Evolutionary conservation across 2,888 invertebrate genomes (phyloP), one percentile per base, ranked within the genome.

Genomic region (Drosophila histrio): DNA sequence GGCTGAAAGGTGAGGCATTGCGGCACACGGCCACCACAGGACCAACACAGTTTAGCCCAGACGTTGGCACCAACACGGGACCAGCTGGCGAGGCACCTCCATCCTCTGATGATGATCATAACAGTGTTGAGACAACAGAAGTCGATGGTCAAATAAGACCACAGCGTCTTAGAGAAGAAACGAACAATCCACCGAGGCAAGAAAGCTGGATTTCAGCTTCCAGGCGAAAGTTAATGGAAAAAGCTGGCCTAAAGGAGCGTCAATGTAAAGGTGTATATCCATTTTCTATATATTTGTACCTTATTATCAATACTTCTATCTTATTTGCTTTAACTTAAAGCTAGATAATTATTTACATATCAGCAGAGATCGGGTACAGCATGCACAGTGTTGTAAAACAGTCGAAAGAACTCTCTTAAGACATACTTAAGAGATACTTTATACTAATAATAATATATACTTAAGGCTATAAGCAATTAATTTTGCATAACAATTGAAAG

Each of bases 1-100:
- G 54, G 53, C 2, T 84, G 67, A 69, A 62, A 24, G 62, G 72
- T 0, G 63, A 84, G 46, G 56, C 71, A 2, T n/a, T 80, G 30
- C 61, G 82, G 8, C 76, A 78, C n/a, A 82, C 80, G 17, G 82
- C 87, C n/a, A 59, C 84, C 5, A 84, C 79, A n/a, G 61, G 65
- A 24, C 87, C 84, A 4, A 54, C 47, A 4, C 43, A 22, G 3
- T 59, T 75, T 38, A 6, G 26, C 6, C 47, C 66, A 8, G 61
- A 70, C 8, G 59, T 11, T 11, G 36, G 32, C 36, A 60, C 57
- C 2, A 64, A 41, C 9, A 67, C 66, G 0, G 19, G 50, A 3
- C 46, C 22, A 5, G 19, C 21, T 0, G 50, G 39, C 0, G 39
- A 34, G 6, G 19, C 36, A 1, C 7, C 34, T 3, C 4, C 43